phyloP scores from a whole-genome alignment of 2,888 invertebrate genomes.

The Acanthoscelides obtectus region DNA sequence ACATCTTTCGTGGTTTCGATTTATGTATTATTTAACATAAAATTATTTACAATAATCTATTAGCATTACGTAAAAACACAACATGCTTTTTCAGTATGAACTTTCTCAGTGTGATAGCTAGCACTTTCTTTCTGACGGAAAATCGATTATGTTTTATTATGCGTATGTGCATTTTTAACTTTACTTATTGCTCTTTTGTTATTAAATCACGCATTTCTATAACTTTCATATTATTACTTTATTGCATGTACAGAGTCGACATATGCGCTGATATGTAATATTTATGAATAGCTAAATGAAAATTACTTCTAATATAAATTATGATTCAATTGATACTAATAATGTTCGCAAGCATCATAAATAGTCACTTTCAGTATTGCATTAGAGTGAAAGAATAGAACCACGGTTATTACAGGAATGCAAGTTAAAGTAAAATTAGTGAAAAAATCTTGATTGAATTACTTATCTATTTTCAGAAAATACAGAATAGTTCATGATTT shows the following conservation, averaged over 20 bases:
- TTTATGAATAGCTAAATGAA: background rate
- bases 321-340: no score
- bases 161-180: background rate
- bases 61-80: background rate
- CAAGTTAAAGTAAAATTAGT: no score
- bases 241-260: background rate
- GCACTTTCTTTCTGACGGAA: background rate
- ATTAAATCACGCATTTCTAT: background rate
- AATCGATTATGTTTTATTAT: background rate
- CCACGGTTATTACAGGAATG: no score
- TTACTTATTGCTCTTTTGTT: background rate
- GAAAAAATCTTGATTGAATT: no score
- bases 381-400: no score
- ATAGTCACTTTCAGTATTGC: no score
- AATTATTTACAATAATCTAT: background rate
- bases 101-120: background rate
- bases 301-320: no score
- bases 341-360: no score
- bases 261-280: background rate
- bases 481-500: no score
- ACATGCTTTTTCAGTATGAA: background rate
- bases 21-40: background rate
- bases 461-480: no score
- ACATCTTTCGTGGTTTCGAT: no score
- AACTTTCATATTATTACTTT: background rate